These are phyloP conservation scores for Pipistrellus pygmaeus DNA, from an alignment of 2,797 vertebrate genomes.

Conservation along the genomic window DNA sequence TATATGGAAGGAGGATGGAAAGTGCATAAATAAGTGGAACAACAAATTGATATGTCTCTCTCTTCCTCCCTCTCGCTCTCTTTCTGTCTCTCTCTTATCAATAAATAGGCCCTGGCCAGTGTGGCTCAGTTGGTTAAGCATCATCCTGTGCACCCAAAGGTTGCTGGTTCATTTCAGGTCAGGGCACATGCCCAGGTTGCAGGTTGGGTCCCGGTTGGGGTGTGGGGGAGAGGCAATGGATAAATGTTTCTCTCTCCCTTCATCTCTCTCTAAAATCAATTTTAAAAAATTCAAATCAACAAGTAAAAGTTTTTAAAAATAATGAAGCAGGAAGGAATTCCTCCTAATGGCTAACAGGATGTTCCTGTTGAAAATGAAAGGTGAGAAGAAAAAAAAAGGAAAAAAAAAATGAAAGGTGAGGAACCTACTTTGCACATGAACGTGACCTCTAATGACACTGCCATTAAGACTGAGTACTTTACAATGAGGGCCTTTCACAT, in stretches of 20 bases:
- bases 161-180: neutral
- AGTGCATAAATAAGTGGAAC: neutral
- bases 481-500: conserved; percentile 72
- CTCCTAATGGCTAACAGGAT: neutral
- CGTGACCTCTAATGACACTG: conserved; percentile 46
- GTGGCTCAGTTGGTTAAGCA: neutral
- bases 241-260: neutral
- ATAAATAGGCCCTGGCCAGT: neutral
- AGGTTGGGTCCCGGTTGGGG: neutral
- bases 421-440: conserved; percentile 74
- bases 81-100: neutral
- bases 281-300: neutral
- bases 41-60: neutral
- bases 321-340: conserved; percentile 23
- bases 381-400: neutral
- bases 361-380: conserved; percentile 68
- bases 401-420: conserved; percentile 71
- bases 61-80: neutral
- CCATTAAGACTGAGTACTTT: conserved; percentile 56
- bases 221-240: neutral
- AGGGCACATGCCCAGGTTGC: neutral
- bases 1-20: neutral
- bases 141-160: neutral
- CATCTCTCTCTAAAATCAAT: neutral
- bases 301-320: neutral